Base-by-base conservation (phyloP, 2,888 invertebrate genomes). In the Ypsolopha scabrella region DNA sequence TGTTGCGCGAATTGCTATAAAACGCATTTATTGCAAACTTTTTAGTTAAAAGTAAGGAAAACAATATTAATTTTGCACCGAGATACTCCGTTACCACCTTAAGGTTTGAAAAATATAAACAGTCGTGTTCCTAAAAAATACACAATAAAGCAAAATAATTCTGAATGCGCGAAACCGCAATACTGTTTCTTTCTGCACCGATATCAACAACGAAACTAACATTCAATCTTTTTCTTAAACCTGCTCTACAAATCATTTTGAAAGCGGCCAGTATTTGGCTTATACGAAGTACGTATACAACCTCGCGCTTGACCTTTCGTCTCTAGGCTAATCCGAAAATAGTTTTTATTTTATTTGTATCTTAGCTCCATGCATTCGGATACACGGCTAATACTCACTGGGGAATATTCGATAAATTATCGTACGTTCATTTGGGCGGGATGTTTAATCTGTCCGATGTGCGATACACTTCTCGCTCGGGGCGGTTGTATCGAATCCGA, bases 401-500 rank as follows among this genome's bases (percentile, higher is more conserved):
- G 80, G 82, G 75, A 75, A 75, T 73, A 76, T 71, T 70, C 77
- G 71, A 82, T 87, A 87, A 86, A 85, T 87, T 86, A 85, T 80
- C 73, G 70, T 69, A 69, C 81, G 85, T 85, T 85, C 85, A 86
- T 87, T 85, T 85, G 75, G 77, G 74, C 63, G 70, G 80, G 80
- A 80, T 86, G 86, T 86, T 86, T 86, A 87, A 87, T 87, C 83
- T 87, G 82, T 77, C 71, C 54, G 45, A 53, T 52, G 51, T 49
- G 50, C 47, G 75, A 74, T 75, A 77, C 71, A 52, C 64, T 70
- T 71, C 65, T 68, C 62, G 74, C 74, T 66, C 61, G 59, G 58
- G 70, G 72, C 75, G 52, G 47, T 52, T 43, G 38, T 41, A 39
- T 46, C 51, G 46, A 47, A 46, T 46, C 51, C 39, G 24, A 51